Base-by-base conservation (phyloP, 30 jellyfish, hydroid and myxozoan genomes). In the Cassiopea xamachana region DNA sequence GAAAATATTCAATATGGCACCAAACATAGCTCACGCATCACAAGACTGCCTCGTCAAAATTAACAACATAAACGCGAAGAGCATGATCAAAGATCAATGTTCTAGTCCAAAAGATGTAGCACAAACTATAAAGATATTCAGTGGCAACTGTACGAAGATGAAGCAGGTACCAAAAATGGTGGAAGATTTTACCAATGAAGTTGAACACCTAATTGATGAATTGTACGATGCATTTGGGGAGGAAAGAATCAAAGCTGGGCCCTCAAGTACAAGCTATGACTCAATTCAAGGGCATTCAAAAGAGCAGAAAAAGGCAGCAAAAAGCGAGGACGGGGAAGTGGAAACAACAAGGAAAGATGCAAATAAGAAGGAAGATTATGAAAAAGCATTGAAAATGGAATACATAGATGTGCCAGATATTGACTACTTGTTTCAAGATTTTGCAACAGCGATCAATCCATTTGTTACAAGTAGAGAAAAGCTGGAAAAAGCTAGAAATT, bases 111-210 rank as follows among this genome's bases (percentile, higher is more conserved):
- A 50, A 39, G 86, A 84, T 8, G 81, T 68, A 5, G 13, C 45
- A 15, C 72, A 84, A 58, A 47, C 92, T 48, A 79, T 49, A n/a
- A 71, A 71, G 18, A 13, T 16, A 68, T 84, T 84, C 71, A 84
- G 72, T 47, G 92, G 72, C 10, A 84, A 84, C 58, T 43, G 77
- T 49, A 84, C 71, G 49, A 84, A 4, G 71, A 84, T 84, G 86
- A 73, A 71, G 51, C 49, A 72, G 3, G 85, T 83, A 43, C 92
- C 92, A 51, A 84, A 84, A 69, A 84, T 84, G 79, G 92, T 84
- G 14, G 39, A 27, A 12, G 92, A 73, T 73, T 84, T 84, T 61
- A 46, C 84, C 69, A 84, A 84, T 16, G 92, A 84, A 48, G 86
- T 72, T 48, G 78, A 48, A 71, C 72, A 70, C 27, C 71, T 84